Evolutionary conservation across 2,888 invertebrate species (phyloP), one percentile per base, ranked within the genome.

Genomic region (Portevinia maculata): DNA sequence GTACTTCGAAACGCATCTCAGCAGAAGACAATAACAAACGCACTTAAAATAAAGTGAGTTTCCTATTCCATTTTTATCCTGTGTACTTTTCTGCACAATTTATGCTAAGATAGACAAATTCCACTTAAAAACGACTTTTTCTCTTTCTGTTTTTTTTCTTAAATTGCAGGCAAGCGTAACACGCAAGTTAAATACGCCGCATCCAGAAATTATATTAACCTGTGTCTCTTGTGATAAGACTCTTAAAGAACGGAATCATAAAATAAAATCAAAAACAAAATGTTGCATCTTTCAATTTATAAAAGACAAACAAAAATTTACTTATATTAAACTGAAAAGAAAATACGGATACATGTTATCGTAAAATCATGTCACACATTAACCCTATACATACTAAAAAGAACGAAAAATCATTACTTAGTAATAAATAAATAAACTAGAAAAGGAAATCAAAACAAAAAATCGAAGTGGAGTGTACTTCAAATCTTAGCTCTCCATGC

Each of bases 1-100:
- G n/a, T n/a, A n/a, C 34, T 55, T 50, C 48, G 8, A 37, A 53
- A 55, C 24, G 11, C 50, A 13, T 57, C 59, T 19, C 57, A 62
- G 48, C 44, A 32, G 34, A 21, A 37, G 64, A 24, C 55, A 50
- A 28, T 62, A 50, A 41, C 13, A 50, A 64, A 52, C 59, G 79
- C 79, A 75, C 69, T 81, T 75, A 41, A 75, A 6, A 37, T 59
- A 73, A 64, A 71, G 79, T 81, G 79, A 81, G 79, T 81, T 69
- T 1, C 6, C 24, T 41, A 39, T 41, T 46, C 1, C 17, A 37
- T 44, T 8, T 17, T 34, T 30, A 19, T 41, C 5, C 46, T 50
- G 32, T 57, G 64, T 52, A 59, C 21, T 24, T 59, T 67, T 30
- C 17, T 24, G 34, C 11, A 28, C 24, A 46, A 39, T 13, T 64